Conservation (phyloP, 2,797 vertebrate species). For the Oreonectes daqikongensis region DNA sequence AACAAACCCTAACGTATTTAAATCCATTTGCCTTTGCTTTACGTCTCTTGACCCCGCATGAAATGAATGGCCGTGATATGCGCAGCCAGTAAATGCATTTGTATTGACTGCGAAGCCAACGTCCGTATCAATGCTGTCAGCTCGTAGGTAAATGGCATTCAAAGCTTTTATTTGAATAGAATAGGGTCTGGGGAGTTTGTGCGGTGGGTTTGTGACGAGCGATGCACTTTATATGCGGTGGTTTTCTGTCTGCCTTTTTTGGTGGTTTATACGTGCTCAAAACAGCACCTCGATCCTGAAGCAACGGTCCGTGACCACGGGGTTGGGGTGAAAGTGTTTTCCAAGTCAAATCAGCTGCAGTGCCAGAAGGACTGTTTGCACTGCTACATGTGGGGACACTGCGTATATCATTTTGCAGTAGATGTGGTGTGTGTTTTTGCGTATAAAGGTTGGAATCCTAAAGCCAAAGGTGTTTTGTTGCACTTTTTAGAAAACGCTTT, state of each 20-base stretch:
- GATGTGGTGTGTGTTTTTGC: slow-evolving; percentile 10
- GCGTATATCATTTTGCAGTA: slow-evolving; percentile 8
- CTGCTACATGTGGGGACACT: slow-evolving; percentile 57
- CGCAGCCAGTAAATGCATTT: slow-evolving; percentile 41
- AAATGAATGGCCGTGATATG: slow-evolving; percentile 27
- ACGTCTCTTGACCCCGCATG: slow-evolving; percentile 10
- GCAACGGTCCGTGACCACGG: slow-evolving; percentile 86
- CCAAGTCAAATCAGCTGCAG: slow-evolving; percentile 82
- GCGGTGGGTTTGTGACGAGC: slow-evolving; percentile 20
- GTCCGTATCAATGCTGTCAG: slow-evolving; percentile 50
- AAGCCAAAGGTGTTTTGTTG: not conserved
- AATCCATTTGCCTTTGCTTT: not conserved
- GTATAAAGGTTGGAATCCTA: not conserved
- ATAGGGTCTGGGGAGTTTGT: slow-evolving; percentile 47
- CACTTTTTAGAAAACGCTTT: not conserved
- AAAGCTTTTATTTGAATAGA: slow-evolving; percentile 59
- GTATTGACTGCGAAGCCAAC: slow-evolving; percentile 52
- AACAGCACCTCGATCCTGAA: slow-evolving; percentile 72
- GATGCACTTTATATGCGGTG: slow-evolving; percentile 40
- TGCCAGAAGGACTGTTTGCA: slow-evolving; percentile 65
- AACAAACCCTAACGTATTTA: not conserved
- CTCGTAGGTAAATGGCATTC: slow-evolving; percentile 58
- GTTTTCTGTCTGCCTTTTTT: slow-evolving; percentile 64
- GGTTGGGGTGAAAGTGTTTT: slow-evolving; percentile 76
- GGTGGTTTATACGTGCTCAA: slow-evolving; percentile 77